Evolutionary conservation across 2,888 invertebrate species (phyloP), one percentile per base, ranked within the genome.

Genomic region (Agrochola circellaris): DNA sequence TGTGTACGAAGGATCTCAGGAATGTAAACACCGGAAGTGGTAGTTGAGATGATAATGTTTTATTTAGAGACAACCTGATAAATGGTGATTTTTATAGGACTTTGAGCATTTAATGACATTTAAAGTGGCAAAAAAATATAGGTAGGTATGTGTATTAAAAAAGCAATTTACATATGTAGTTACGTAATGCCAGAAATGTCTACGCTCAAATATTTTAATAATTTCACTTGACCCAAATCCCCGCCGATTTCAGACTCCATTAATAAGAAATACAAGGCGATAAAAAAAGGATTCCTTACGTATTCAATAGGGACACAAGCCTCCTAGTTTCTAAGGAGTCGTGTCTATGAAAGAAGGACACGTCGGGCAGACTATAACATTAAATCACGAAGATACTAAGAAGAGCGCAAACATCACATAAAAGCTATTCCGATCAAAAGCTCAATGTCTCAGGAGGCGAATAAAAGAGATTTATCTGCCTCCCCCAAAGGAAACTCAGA

Each of bases 361-460:
- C 92, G 92, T 93, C 92, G 92, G 88, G 90, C 93, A 94, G 93
- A 92, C 92, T 90, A 95, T 94, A 93, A 92, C 90, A 92, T 87
- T 96, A 95, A 94, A 95, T 96, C 95, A 95, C 90, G 77, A 87
- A 93, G 92, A 94, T 93, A 94, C 92, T 93, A 89, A 91, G 92
- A 94, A 90, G 92, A 95, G 93, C 93, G 92, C 94, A 96, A 96
- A 96, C 95, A 96, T 95, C 94, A 91, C 94, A 96, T 96, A 96
- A 96, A 96, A 96, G 94, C 94, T 89, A 94, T 95, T 94, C 93
- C 93, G 95, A 95, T 96, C 95, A 95, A 95, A 94, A 93, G 93
- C 93, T 94, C 91, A 94, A 95, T 93, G 95, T 95, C 95, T 93
- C 93, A 89, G 92, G 90, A 92, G 93, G 90, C 89, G 91, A 93